Conservation (phyloP, 2,888 invertebrate species). For the Drosophila picticornis region DNA sequence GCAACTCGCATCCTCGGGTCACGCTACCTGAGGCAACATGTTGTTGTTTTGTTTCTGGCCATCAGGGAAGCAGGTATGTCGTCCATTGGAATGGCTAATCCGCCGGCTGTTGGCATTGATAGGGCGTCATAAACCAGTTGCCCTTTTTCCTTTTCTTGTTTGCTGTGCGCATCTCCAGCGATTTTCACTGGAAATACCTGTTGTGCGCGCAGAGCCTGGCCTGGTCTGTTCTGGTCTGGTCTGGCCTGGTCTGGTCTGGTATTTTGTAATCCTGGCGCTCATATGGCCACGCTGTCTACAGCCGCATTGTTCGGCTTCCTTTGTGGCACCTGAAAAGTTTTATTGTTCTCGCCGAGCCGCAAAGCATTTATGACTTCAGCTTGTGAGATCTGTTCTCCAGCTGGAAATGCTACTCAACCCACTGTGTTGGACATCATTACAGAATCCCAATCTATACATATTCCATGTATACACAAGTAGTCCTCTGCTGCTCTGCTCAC, state of each 20-base stretch:
- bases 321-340: slow-evolving; percentile 66
- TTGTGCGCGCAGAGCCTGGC: slow-evolving; percentile 40
- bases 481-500: background rate
- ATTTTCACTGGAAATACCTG: slow-evolving; percentile 74
- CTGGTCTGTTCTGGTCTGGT: background rate
- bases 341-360: slow-evolving; percentile 44
- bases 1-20: background rate
- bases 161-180: slow-evolving; percentile 22
- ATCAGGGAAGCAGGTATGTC: slow-evolving; percentile 27
- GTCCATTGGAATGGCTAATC: slow-evolving; percentile 36
- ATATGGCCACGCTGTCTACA: slow-evolving; percentile 56
- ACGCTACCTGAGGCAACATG: slow-evolving; percentile 34
- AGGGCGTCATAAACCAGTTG: slow-evolving; percentile 77
- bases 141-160: slow-evolving; percentile 53
- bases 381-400: slow-evolving; percentile 54
- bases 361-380: slow-evolving; percentile 70
- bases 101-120: slow-evolving; percentile 50
- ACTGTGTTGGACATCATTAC: slow-evolving; percentile 52
- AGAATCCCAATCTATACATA: slow-evolving; percentile 23
- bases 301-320: slow-evolving; percentile 56
- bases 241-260: background rate
- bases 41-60: slow-evolving; percentile 10
- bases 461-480: slow-evolving; percentile 4
- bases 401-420: slow-evolving; percentile 56
- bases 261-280: slow-evolving; percentile 72